Base-by-base conservation (phyloP, 2,797 vertebrate genomes). In the Acrossocheilus fasciatus region DNA sequence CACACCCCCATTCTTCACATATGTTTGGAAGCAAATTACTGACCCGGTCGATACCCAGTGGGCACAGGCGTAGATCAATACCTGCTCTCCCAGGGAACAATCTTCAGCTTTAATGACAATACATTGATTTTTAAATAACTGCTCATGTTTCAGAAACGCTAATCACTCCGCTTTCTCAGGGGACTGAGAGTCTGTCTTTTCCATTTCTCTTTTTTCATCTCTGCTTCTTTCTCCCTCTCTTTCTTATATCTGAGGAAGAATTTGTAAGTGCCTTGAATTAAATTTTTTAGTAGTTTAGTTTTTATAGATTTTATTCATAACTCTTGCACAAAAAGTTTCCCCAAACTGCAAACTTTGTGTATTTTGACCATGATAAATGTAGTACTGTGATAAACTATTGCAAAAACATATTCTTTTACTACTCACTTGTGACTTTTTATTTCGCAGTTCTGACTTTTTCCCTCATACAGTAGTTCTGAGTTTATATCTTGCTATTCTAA, bases 111-210 rank as follows among this genome's bases (percentile, higher is more conserved):
- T 93, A 94, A 96, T 95, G 94, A 95, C 94, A 93, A 91, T 92
- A 90, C 94, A 95, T 96, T 94, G 95, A 95, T 93, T 94, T 94
- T 94, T 94, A 94, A 94, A 95, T 95, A 94, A 94, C 92, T 84
- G 87, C 93, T 95, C 93, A 89, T 94, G 94, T 95, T 96, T 93
- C 94, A 93, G 93, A 89, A 89, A 88, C 78, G 82, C 91, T 95
- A 94, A 95, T 95, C 93, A 93, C 93, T 94, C 89, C 86, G 91
- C 89, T 89, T 91, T 88, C 77, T 84, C 85, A 87, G 89, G 92
- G 93, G 94, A 92, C 87, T 79, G 88, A 85, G 88, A 47, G 83
- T 90, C 89, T 89, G 87, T 80, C 76, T 83, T 54, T 77, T 41
- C 26, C 30, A 50, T 85, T 72, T 39, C 64, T 77, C 45, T 3